These are phyloP conservation scores for Falcaria lacertinaria DNA, from an alignment of 2,888 invertebrate species.

Conservation along the genomic window DNA sequence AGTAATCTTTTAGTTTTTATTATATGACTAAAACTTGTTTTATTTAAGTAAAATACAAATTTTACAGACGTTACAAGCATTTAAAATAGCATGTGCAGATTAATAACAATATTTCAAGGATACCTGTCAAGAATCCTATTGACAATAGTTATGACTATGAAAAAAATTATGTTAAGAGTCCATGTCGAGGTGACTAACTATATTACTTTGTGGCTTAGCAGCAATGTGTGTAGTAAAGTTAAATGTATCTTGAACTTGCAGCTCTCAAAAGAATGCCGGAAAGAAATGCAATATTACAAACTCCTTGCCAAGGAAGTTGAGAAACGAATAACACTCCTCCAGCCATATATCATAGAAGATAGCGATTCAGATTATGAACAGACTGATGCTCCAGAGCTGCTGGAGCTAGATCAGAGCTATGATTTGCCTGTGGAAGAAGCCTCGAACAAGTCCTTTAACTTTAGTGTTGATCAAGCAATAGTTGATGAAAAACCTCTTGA, in stretches of 20 bases:
- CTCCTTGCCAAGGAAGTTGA: conserved; percentile 83
- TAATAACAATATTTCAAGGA: conserved; percentile 13
- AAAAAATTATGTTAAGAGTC: conserved; percentile 16
- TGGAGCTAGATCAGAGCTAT: conserved; percentile 44
- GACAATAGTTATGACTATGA: conserved; percentile 15
- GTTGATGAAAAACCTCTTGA: conserved; percentile 18
- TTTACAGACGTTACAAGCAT: conserved; percentile 20
- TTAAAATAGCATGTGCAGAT: conserved; percentile 15
- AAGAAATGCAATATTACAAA: conserved; percentile 84
- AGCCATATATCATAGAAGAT: conserved; percentile 44
- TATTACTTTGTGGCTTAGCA: conserved; percentile 5
- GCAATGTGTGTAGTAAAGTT: conserved; percentile 5
- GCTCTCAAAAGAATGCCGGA: conserved; percentile 82
- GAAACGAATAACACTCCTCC: conserved; percentile 69
- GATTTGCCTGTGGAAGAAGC: conserved; percentile 28
- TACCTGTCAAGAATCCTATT: conserved; percentile 10
- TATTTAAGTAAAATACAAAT: conserved; percentile 3
- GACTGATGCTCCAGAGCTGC: conserved; percentile 54
- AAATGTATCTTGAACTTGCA: conserved; percentile 45
- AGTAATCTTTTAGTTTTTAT: no score
- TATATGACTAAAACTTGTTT: background rate
- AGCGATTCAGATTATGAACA: conserved; percentile 44
- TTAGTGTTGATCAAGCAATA: conserved; percentile 22
- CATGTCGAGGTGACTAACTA: conserved; percentile 16
- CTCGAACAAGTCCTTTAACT: conserved; percentile 17